Conservation (phyloP, 2,797 vertebrate genomes). For the Vireo griseus region DNA sequence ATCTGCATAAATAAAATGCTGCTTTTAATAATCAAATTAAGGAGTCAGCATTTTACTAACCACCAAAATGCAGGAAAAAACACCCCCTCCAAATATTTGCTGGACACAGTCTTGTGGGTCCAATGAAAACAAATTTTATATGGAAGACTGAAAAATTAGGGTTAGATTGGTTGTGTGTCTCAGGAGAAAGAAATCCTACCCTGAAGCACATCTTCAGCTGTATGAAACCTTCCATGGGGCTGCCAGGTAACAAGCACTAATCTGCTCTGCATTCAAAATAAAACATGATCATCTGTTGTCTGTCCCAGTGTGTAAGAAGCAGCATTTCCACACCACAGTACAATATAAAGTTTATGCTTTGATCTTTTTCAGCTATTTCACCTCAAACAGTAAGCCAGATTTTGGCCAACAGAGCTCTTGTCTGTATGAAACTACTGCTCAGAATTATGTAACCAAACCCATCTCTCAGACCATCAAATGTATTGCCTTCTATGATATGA, state of each 20-base stretch:
- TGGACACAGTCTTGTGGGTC: background rate
- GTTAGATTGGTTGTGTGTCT: background rate
- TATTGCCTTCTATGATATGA: background rate
- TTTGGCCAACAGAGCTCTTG: background rate
- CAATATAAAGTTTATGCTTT: background rate
- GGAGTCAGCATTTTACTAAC: background rate
- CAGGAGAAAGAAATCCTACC: background rate
- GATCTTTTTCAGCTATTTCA: background rate
- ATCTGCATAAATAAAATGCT: background rate
- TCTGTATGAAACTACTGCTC: background rate
- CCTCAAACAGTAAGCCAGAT: background rate
- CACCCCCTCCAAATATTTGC: background rate
- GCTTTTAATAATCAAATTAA: background rate
- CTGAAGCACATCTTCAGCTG: background rate
- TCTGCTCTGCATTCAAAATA: background rate
- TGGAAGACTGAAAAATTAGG: background rate
- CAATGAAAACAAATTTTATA: background rate
- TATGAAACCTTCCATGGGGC: background rate
- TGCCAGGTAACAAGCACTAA: background rate
- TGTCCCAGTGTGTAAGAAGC: background rate
- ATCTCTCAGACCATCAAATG: background rate
- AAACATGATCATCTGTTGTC: background rate
- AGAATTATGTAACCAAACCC: background rate
- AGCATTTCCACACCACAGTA: background rate
- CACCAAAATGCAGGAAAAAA: background rate